Evolutionary conservation across 2,888 invertebrate genomes (phyloP), one percentile per base, ranked within the genome.

Genomic region (Tupiocoris notatus): DNA sequence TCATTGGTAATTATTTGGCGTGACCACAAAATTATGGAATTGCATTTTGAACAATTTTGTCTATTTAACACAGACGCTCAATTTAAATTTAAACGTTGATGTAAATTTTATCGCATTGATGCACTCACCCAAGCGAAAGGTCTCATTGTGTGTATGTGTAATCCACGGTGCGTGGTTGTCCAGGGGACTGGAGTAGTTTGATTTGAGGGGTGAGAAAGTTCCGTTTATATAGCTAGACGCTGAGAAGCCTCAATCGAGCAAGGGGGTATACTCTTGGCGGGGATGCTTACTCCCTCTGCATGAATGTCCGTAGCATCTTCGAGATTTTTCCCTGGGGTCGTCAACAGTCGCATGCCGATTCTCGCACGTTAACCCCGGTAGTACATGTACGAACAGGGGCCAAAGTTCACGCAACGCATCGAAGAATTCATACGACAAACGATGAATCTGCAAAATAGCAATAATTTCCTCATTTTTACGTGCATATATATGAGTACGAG

Each of bases 61-160:
- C n/a, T n/a, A n/a, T n/a, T n/a, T n/a, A n/a, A n/a, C n/a, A n/a
- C n/a, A n/a, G n/a, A n/a, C n/a, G n/a, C n/a, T n/a, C n/a, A n/a
- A n/a, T n/a, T n/a, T n/a, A n/a, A n/a, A n/a, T n/a, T n/a, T n/a
- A n/a, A n/a, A n/a, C n/a, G n/a, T n/a, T n/a, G n/a, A n/a, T n/a
- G n/a, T n/a, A n/a, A n/a, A n/a, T n/a, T n/a, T n/a, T n/a, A n/a
- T n/a, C n/a, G n/a, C n/a, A n/a, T n/a, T n/a, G n/a, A n/a, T 39
- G 39, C 12, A 39, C 78, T 78, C 71, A 78, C 78, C 76, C 63
- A 61, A 65, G 76, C 76, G 73, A 78, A 78, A 20, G 73, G 63
- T 67, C 76, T 78, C 78, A 78, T 78, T 65, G 22, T 78, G 65
- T 63, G 70, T 64, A 39, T 39, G 39, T 39, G 39, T 74, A 63